Evolutionary conservation across 2,113 vertebrate genomes (phyloP), one percentile per base, ranked within the genome.

Genomic region (Dicaeum eximium): DNA sequence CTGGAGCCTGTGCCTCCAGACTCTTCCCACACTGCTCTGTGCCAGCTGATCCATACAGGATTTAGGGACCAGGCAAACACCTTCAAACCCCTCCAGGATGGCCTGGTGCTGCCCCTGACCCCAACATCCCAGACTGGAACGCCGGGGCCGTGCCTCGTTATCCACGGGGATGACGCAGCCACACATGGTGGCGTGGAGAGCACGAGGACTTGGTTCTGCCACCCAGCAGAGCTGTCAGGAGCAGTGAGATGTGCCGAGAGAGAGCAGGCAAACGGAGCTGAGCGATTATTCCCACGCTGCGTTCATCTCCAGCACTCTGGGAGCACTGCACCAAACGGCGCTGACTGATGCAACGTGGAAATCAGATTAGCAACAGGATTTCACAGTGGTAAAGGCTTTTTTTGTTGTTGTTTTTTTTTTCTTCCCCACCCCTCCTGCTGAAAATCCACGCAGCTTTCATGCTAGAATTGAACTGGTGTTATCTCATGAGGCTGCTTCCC

Each of bases 211-310:
- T 0, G 25, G 27, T 30, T 37, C 57, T 54, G 38, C 45, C 85
- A 2, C 22, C 35, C 92, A 35, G 67, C 95, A 72, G 93, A 97
- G 93, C 96, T 95, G 95, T 95, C 93, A 90, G 33, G 77, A 60
- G 44, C 6, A 10, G 27, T 0, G 85, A 67, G 23, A 64, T 10
- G 88, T 21, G 92, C 53, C 25, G 4, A 13, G 90, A 30, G n/a
- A 16, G 88, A 92, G 94, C 88, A 90, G 88, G 82, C 18, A 80
- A 65, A 57, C 0, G 48, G 27, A 69, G 92, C 3, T 4, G 79
- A 88, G 96, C 7, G 79, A 90, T 93, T 28, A 86, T 93, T 96
- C 95, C 96, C 96, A 96, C 96, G 86, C 96, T 73, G 19, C 35
- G 14, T 45, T 94, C 13, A 65, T 72, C 95, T 20, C 21, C 90